Evolutionary conservation across 2,797 vertebrate species (phyloP), one percentile per base, ranked within the genome.

Genomic region (Labeo calbasu): DNA sequence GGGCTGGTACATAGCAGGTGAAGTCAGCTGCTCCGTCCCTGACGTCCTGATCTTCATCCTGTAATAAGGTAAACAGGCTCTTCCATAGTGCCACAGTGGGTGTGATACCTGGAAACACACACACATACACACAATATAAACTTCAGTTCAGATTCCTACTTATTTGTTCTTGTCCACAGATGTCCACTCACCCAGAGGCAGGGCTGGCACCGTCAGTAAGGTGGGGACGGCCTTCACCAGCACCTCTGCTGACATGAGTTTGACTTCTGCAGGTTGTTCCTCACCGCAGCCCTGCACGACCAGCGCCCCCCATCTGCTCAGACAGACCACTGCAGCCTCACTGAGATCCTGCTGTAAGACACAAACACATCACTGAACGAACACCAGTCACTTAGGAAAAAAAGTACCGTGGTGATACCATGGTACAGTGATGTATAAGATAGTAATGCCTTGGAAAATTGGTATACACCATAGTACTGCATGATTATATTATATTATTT

Each of bases 11-110:
- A 4, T 92, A 90, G n/a, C 90, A 92, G 86, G 96, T 92, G 28
- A 96, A 95, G 86, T 97, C 95, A 0, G 97, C 92, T 25, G 96
- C 96, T 80, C 92, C 87, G 59, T 98, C 94, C 88, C 97, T 92
- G 86, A 99, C 93, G 0, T 94, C 93, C 87, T 94, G 93, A 86
- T 99, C 98, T 92, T 99, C 98, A 57, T 97, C 97, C 91, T 99
- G 97, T 80, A 99, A 94, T 84, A 99, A 95, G 0, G 89, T 91
- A 82, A 98, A 91, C 87, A 98, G 89, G 89, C 96, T 96, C 86
- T 88, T 95, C 98, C 98, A 99, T 76, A 99, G 91, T 4, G 92
- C 90, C 28, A 98, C 88, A 0, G 96, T 98, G 69, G 94, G 93
- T 51, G 92, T 75, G 48, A 99, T 89, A 87, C 95, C 97, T 99